phyloP scores from a whole-genome alignment of 2,888 invertebrate genomes.

The Rhagonycha fulva region DNA sequence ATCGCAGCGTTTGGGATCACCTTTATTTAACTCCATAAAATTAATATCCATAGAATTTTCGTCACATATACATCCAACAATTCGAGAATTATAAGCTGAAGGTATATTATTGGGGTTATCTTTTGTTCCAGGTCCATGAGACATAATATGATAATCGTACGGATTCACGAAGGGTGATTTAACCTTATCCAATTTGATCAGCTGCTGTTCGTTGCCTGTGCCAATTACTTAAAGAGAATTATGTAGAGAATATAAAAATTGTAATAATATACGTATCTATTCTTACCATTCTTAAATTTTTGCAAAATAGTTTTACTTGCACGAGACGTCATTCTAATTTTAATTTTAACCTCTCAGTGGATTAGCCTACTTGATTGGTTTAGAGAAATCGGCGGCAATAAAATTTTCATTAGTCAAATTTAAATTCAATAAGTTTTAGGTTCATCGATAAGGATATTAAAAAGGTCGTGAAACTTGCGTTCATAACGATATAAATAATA shows the following conservation, averaged over 20 bases:
- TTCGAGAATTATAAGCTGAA: conserved; percentile 79
- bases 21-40: conserved; percentile 95
- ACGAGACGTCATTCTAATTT: background rate
- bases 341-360: background rate
- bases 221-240: background rate
- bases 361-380: background rate
- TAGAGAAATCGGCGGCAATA: background rate
- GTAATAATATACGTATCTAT: background rate
- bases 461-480: conserved; percentile 44
- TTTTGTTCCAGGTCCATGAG: conserved; percentile 79
- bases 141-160: conserved; percentile 80
- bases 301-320: background rate
- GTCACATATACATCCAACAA: conserved; percentile 92
- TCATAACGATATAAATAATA: conserved; percentile 49
- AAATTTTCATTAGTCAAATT: background rate
- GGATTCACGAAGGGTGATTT: conserved; percentile 70
- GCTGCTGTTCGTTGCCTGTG: background rate
- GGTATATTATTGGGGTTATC: conserved; percentile 87
- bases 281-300: background rate
- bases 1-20: conserved; percentile 87
- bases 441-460: conserved; percentile 42
- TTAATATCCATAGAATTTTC: conserved; percentile 83
- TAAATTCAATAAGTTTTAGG: conserved; percentile 38
- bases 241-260: background rate
- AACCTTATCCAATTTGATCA: background rate